phyloP scores from a whole-genome alignment of 2,888 invertebrate genomes.

The Drosophila siamana region DNA sequence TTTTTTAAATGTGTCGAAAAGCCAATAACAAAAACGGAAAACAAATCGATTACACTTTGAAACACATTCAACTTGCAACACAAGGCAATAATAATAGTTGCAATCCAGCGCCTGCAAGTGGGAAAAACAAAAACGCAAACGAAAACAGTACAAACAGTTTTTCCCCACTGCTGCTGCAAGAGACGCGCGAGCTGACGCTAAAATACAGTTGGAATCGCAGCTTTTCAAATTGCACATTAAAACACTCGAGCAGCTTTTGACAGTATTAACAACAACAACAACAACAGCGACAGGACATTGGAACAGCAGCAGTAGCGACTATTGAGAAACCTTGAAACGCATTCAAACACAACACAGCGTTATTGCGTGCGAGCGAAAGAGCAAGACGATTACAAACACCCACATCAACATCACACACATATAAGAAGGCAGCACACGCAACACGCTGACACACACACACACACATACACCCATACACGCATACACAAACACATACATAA shows the following conservation, averaged over 20 bases:
- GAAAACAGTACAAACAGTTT: constrained; percentile 48
- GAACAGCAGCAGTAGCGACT: constrained; percentile 15
- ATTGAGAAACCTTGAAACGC: constrained; percentile 56
- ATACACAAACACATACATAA: constrained; percentile 6
- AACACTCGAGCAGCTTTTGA: background rate
- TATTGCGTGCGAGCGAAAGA: constrained; percentile 4
- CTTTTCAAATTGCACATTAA: background rate
- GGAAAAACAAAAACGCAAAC: constrained; percentile 45
- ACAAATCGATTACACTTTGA: constrained; percentile 38
- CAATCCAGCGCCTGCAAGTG: constrained; percentile 43
- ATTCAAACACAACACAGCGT: constrained; percentile 15
- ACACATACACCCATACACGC: constrained; percentile 10
- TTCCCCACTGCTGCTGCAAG: constrained; percentile 25
- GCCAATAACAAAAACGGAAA: constrained; percentile 42
- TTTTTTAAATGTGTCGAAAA: constrained; percentile 67
- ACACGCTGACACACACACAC: constrained; percentile 1
- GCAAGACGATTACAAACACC: constrained; percentile 4
- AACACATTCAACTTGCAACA: constrained; percentile 34
- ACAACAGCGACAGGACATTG: constrained; percentile 36
- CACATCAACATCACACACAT: constrained; percentile 11
- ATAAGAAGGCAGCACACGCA: constrained; percentile 1
- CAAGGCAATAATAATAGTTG: constrained; percentile 3
- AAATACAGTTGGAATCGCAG: constrained; percentile 42
- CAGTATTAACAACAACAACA: constrained; percentile 2
- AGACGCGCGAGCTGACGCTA: constrained; percentile 35